Evolutionary conservation across 2,888 invertebrate species (phyloP).

Genomic region (Danaus chrysippus): DNA sequence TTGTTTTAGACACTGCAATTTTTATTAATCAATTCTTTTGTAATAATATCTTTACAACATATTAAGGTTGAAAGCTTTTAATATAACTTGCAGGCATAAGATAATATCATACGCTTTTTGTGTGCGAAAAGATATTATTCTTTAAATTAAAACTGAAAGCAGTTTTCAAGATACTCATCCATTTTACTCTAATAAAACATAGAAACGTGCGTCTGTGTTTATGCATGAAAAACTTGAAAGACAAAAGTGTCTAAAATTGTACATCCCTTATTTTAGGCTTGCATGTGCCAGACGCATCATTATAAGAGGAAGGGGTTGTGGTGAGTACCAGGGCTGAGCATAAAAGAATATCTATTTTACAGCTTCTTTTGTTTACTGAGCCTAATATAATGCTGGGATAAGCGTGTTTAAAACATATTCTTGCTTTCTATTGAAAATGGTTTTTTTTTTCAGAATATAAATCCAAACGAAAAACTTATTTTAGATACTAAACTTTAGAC

Average conservation of each 20-base stretch:
- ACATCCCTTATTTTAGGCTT: constrained; percentile 47
- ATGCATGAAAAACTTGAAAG: constrained; percentile 20
- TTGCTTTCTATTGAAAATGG: constrained; percentile 30
- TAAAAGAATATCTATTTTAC: constrained; percentile 36
- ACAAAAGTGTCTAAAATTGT: constrained; percentile 43
- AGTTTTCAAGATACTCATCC: not conserved
- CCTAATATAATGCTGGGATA: constrained; percentile 38
- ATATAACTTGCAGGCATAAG: too few relatives aligned
- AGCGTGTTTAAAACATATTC: constrained; percentile 39
- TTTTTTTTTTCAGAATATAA: not conserved
- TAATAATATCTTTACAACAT: not conserved
- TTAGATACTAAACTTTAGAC: not conserved
- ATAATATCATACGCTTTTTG: too few relatives aligned
- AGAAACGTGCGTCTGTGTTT: constrained; percentile 18
- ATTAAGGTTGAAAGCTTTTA: constrained; percentile 1
- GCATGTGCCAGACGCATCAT: constrained; percentile 74
- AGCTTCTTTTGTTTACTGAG: constrained; percentile 34
- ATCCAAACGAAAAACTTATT: not conserved
- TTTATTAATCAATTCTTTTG: not conserved
- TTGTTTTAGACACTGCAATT: not conserved
- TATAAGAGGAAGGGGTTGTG: constrained; percentile 58
- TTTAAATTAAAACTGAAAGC: too few relatives aligned
- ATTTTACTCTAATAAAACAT: not conserved
- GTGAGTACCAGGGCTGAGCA: constrained; percentile 39
- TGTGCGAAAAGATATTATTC: too few relatives aligned